phyloP scores from a whole-genome alignment of 2,797 vertebrate species.

The Tenualosa ilisha region DNA sequence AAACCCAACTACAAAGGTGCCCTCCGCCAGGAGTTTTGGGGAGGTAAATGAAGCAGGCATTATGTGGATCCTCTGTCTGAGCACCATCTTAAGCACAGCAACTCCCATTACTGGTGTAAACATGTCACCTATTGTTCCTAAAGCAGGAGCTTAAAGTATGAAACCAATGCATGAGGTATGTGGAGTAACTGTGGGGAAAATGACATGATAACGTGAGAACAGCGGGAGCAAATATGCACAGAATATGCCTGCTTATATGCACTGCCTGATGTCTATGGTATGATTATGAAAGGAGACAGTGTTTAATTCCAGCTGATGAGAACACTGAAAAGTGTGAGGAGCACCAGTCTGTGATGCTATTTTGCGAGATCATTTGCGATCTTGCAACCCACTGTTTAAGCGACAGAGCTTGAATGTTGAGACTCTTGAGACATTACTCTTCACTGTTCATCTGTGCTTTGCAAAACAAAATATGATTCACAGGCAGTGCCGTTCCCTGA shows the following conservation, averaged over 20 bases:
- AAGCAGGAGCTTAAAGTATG: not conserved
- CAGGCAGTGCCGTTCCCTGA: not conserved
- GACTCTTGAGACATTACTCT: not conserved
- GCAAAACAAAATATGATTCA: constrained; percentile 4
- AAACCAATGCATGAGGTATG: not conserved
- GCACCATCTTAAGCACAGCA: constrained; percentile 6
- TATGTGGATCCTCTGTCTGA: constrained; percentile 27
- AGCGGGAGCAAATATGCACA: not conserved
- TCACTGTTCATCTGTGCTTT: not conserved
- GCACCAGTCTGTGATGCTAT: not conserved
- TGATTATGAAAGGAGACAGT: not conserved
- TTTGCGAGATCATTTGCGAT: not conserved
- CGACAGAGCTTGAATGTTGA: not conserved
- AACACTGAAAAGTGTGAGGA: not conserved
- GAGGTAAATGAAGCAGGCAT: constrained; percentile 27
- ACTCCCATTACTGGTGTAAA: not conserved
- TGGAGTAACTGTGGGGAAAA: not conserved
- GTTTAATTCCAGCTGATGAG: not conserved
- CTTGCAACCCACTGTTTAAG: not conserved
- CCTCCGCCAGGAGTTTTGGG: constrained; percentile 28
- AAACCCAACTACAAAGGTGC: constrained; percentile 42
- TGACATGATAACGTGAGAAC: not conserved
- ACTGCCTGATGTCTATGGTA: not conserved
- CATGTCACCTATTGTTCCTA: not conserved
- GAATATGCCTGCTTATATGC: not conserved